Base-by-base conservation (phyloP, 2,888 invertebrate genomes). In the Acleris literana region DNA sequence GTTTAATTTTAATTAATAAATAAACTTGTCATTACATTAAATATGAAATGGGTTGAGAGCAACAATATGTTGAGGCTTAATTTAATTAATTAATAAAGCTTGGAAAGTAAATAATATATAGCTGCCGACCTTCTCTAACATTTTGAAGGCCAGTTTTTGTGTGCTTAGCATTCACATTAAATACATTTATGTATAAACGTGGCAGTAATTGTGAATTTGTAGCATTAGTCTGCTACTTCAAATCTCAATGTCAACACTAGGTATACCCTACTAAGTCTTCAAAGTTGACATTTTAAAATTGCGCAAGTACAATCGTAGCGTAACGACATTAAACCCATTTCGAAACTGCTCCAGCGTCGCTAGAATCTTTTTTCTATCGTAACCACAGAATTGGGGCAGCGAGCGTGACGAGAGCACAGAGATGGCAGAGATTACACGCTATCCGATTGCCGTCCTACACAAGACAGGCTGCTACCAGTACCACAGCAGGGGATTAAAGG, bases 301-400 rank as follows among this genome's bases (percentile, higher is more conserved):
- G 52, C 66, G 52, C 53, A 66, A 66, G 39, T 22, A 52, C 55
- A 59, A 49, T 55, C 39, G 55, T 56, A 33, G 46, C 43, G 39
- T 13, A 46, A 44, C 59, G 43, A 68, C 64, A 64, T 54, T 72
- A 69, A 70, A 72, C 69, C 71, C 64, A 75, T 77, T 78, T 71
- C 73, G 68, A 73, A 77, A 74, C 70, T 73, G 73, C 77, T 79
- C 74, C 77, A 81, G 80, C 71, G 72, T 74, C 74, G 74, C 72
- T 73, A 46, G 57, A 57, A 17, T 57, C 9, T 77, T 75, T 80
- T 79, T 78, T 74, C 61, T 70, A 69, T 67, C 67, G 69, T 72
- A 77, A 81, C 81, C 81, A 80, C 81, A 83, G 80, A 84, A 82
- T 77, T 75, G 77, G 80, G 73, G 76, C 83, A 80, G 72, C 76